These are phyloP conservation scores for Nomada fabriciana DNA, from an alignment of 2,888 invertebrate species.

Conservation along the genomic window DNA sequence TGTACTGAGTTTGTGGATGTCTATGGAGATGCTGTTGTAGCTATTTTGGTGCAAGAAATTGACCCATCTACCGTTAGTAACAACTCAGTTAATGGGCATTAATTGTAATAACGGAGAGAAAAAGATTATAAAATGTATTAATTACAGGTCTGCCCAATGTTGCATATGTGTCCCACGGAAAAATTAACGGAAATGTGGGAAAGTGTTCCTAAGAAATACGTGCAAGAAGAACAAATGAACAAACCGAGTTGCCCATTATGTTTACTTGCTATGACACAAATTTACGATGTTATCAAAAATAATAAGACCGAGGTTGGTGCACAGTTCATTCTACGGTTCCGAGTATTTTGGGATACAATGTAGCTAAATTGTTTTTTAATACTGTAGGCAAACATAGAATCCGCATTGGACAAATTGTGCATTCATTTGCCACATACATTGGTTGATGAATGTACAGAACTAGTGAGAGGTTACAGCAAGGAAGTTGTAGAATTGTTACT, in stretches of 20 bases:
- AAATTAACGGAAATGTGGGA: constrained; percentile 82
- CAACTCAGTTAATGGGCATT: background rate
- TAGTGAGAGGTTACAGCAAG: constrained; percentile 91
- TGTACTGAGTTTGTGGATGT: constrained; percentile 91
- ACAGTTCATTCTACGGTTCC: background rate
- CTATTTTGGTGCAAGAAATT: constrained; percentile 91
- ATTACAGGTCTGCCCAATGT: constrained; percentile 88
- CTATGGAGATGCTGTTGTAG: constrained; percentile 92
- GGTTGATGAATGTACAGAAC: constrained; percentile 89
- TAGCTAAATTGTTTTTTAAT: constrained; percentile 3
- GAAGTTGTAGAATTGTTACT: constrained; percentile 92
- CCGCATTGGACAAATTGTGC: constrained; percentile 90
- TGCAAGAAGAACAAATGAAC: constrained; percentile 85
- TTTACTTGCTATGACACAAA: constrained; percentile 91
- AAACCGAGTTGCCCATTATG: constrained; percentile 93
- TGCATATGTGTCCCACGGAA: constrained; percentile 88
- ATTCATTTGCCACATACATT: constrained; percentile 88
- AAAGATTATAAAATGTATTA: background rate
- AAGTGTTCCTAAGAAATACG: constrained; percentile 84
- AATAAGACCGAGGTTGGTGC: constrained; percentile 90
- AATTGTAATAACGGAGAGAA: background rate
- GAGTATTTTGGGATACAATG: background rate
- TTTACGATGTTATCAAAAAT: constrained; percentile 90
- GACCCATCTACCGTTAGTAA: constrained; percentile 89
- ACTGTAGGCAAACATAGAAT: constrained; percentile 88